Evolutionary conservation across 30 jellyfish, hydroid and myxozoan genomes (phyloP), one percentile per base, ranked within the genome.

Genomic region (Hydractinia symbiolongicarpus): DNA sequence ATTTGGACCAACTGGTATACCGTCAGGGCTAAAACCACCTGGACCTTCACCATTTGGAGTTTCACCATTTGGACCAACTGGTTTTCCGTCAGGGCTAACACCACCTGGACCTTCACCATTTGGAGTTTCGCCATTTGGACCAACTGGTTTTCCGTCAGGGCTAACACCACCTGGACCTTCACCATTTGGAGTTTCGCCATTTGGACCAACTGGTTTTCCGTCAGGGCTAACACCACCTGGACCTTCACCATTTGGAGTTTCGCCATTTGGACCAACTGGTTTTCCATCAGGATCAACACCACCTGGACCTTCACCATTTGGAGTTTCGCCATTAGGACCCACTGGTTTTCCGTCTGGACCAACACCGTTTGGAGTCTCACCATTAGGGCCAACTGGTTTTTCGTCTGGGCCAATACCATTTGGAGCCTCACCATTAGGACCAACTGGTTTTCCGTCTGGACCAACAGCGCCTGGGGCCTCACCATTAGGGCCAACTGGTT

Each of bases 321-420:
- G 44, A 30, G 44, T 30, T 30, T 30, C 44, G 44, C 44, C 44
- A 30, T 62, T 89, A 61, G 72, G 84, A 5, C 80, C 90, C 54
- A 79, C 91, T 4, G 76, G 78, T 9, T 67, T 62, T 7, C 79
- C 88, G 50, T 66, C 92, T 15, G 83, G 73, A 1, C 81, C 92
- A 61, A 4, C 81, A 20, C 13, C 83, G 0, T 85, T 86, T 4
- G 75, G 82, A n/a, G 72, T 73, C 0, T 20, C 72, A 1, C 56
- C 78, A 5, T 58, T 73, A 56, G n/a, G 81, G 0, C 72, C 91
- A 10, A 66, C 73, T 15, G 75, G 81, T 5, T 50, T 83, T 14
- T 88, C 95, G 6, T 69, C 85, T 6, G 67, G 88, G 7, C 81
- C 79, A 3, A 53, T 86, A 15, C 54, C 86, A 14, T 82, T 73